A percentile compares a stretch with the other conserved stretches of the same genome.
Evolutionary conservation across 2,888 invertebrate species (phyloP).

Genomic region (Pristionchus mayeri): DNA sequence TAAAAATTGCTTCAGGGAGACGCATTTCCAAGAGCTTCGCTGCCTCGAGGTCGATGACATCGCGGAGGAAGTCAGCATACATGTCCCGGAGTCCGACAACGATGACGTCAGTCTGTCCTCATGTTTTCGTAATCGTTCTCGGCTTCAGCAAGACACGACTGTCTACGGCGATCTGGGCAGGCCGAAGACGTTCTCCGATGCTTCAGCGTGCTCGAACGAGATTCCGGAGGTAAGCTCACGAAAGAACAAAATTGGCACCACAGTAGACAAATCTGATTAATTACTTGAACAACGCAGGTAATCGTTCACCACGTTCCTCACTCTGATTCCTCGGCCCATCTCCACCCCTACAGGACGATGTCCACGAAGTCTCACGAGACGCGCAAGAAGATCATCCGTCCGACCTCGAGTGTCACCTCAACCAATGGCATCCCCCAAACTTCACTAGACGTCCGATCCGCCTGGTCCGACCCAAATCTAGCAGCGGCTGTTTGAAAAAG

Average conservation of each 20-base stretch:
- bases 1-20: slow-evolving; percentile 20
- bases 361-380: not conserved
- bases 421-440: not conserved
- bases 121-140: not conserved
- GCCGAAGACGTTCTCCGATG: slow-evolving; percentile 25
- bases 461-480: slow-evolving; percentile 15
- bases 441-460: not conserved
- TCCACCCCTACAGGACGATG: slow-evolving; percentile 17
- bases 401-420: not conserved
- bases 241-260: too few species aligned
- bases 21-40: slow-evolving; percentile 27
- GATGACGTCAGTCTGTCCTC: slow-evolving; percentile 14
- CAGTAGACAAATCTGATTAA: too few species aligned
- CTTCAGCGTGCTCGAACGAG: not conserved
- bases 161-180: slow-evolving; percentile 13
- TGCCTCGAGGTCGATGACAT: slow-evolving; percentile 15
- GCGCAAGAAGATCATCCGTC: not conserved
- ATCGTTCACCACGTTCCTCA: too few species aligned
- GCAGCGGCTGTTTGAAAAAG: not conserved
- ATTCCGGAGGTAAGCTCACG: not conserved
- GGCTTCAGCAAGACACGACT: not conserved
- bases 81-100: not conserved
- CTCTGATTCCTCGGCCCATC: not conserved
- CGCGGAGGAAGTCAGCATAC: slow-evolving; percentile 22
- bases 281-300: too few species aligned